These are phyloP conservation scores for Corythornis cristatus DNA, from an alignment of 2,113 vertebrate species.

Conservation along the genomic window DNA sequence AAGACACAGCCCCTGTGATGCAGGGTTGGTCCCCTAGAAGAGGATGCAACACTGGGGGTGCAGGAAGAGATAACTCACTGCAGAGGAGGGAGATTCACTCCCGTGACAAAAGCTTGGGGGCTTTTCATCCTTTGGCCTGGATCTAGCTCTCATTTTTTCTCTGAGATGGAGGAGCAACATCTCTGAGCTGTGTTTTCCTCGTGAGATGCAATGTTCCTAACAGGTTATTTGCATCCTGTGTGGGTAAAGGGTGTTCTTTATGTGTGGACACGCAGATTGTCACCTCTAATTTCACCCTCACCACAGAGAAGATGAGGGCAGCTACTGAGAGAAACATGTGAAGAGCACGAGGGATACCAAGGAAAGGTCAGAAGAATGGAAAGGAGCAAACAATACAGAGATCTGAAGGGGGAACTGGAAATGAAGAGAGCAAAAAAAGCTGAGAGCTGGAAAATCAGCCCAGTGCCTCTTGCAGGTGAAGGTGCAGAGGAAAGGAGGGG, in stretches of 20 bases:
- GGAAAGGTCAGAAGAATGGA: background rate
- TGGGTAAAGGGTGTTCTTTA: background rate
- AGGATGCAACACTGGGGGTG: fast-evolving
- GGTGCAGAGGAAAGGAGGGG: background rate
- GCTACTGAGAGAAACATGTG: fast-evolving
- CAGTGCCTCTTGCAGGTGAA: background rate
- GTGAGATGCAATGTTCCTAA: background rate
- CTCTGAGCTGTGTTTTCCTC: background rate
- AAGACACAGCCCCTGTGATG: background rate
- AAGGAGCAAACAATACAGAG: background rate
- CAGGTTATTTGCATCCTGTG: fast-evolving
- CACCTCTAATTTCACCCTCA: background rate
- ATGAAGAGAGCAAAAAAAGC: background rate
- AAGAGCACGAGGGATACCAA: background rate
- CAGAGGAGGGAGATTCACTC: background rate
- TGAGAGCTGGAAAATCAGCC: background rate
- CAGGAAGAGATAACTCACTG: background rate
- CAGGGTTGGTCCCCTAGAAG: background rate
- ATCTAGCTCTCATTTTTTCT: background rate
- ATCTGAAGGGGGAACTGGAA: background rate
- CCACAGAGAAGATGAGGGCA: fast-evolving
- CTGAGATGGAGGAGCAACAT: fast-evolving
- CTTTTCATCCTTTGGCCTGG: background rate
- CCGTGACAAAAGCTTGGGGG: background rate
- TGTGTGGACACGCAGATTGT: background rate